phyloP scores from a whole-genome alignment of 2,888 invertebrate genomes.

The Osedax frankpressi region DNA sequence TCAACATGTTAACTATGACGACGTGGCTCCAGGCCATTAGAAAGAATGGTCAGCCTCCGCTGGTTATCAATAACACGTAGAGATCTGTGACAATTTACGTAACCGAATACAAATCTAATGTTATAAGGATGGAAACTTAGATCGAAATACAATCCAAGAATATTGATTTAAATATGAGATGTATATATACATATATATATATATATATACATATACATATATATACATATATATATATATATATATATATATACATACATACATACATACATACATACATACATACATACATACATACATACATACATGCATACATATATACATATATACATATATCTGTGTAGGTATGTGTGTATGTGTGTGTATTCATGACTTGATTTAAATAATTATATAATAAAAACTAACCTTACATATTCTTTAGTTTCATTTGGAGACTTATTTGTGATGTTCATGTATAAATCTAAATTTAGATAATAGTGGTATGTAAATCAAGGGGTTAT shows the following conservation, averaged over 20 bases:
- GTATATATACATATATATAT: neutral
- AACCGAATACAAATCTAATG: too few relatives aligned
- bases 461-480: too few relatives aligned
- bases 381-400: too few relatives aligned
- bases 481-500: too few relatives aligned
- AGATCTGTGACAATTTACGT: too few relatives aligned
- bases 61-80: slow-evolving; percentile 69
- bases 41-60: slow-evolving; percentile 60
- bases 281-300: neutral
- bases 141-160: too few relatives aligned
- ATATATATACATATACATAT: neutral
- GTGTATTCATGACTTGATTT: too few relatives aligned
- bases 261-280: neutral
- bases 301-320: neutral
- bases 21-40: slow-evolving; percentile 59
- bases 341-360: too few relatives aligned
- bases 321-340: slow-evolving; percentile 23
- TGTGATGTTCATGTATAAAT: too few relatives aligned
- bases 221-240: neutral
- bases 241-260: neutral
- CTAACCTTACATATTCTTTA: too few relatives aligned
- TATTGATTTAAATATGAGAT: neutral
- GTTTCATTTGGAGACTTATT: too few relatives aligned
- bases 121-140: too few relatives aligned
- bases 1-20: slow-evolving; percentile 26